A percentile compares a stretch with the other conserved stretches of the same genome.
These are phyloP conservation scores for Thyatira batis DNA, from an alignment of 2,888 invertebrate genomes.

Conservation along the genomic window DNA sequence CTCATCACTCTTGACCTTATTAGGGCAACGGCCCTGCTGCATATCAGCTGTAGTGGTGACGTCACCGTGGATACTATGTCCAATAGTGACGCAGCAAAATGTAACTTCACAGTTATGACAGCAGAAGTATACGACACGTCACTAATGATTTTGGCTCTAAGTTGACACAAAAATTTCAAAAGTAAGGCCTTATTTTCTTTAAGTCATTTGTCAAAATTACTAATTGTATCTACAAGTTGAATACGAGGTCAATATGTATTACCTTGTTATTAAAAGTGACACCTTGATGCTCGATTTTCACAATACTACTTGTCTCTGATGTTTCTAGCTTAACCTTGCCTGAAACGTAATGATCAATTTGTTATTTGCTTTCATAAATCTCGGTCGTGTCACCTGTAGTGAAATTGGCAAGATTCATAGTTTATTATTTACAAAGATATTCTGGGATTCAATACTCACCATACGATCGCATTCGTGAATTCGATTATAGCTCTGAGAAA, in stretches of 20 bases:
- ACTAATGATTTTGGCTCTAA: no score
- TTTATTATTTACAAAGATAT: not conserved
- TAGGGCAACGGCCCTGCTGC: constrained; percentile 23
- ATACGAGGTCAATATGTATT: no score
- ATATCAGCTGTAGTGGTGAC: constrained; percentile 3
- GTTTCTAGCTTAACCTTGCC: no score
- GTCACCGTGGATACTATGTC: constrained; percentile 13
- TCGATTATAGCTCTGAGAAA: not conserved
- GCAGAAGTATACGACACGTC: no score
- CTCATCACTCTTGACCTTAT: constrained; percentile 21
- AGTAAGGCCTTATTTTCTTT: no score
- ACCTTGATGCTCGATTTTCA: no score
- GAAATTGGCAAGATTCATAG: not conserved
- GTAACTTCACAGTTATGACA: no score
- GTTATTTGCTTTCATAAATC: not conserved
- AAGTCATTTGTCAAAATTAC: no score
- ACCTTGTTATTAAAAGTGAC: no score
- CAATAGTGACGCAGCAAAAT: not conserved
- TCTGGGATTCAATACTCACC: not conserved
- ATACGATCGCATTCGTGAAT: not conserved
- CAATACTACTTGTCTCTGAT: no score
- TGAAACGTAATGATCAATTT: not conserved
- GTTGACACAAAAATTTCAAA: no score
- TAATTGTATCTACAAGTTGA: no score
- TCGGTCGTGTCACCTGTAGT: not conserved